Base-by-base conservation (phyloP, 1,140 invertebrate genomes). In the Eubasilissa regina region DNA sequence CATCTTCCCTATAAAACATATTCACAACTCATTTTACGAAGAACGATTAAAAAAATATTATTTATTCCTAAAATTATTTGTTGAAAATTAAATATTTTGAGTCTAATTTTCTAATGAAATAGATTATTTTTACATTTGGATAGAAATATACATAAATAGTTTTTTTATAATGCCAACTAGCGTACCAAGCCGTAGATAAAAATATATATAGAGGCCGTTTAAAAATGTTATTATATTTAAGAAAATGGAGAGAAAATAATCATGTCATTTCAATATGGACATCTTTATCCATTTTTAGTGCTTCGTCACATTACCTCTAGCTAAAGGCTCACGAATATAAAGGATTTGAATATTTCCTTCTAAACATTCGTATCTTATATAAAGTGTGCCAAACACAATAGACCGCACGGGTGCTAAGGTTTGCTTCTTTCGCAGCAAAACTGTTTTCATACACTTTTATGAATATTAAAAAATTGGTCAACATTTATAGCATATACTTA, bases 401-500 rank as follows among this genome's bases (percentile, higher is more conserved):
- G 60, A 64, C 35, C n/a, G 60, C 60, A 43, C n/a, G 25, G 60
- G n/a, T n/a, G 12, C 19, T 64, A 13, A 25, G 6, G 10, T 64
- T 35, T 19, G 55, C 55, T 15, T 21, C 17, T 21, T 58, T 21
- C 17, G n/a, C 19, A 55, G 53, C 53, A 55, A 55, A 55, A 55
- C 9, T 15, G 3, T 10, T 15, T 21, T 19, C 55, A 58, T 25
- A 64, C 60, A 44, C 13, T 13, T 35, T 44, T 64, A 64, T 21
- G 60, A n/a, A 25, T n/a, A 45, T 47, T 48, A 68, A n/a, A 68
- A 68, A 68, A 68, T 68, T 68, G 64, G 64, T 68, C 64, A 68
- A 68, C 64, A 68, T 47, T 47, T 48, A 68, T 48, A 68, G 64
- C 64, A 21, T 19, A 68, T 44, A 68, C 21, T 68, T 68, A 64